Conservation (phyloP, 2,113 vertebrate species). For the Podiceps cristatus region DNA sequence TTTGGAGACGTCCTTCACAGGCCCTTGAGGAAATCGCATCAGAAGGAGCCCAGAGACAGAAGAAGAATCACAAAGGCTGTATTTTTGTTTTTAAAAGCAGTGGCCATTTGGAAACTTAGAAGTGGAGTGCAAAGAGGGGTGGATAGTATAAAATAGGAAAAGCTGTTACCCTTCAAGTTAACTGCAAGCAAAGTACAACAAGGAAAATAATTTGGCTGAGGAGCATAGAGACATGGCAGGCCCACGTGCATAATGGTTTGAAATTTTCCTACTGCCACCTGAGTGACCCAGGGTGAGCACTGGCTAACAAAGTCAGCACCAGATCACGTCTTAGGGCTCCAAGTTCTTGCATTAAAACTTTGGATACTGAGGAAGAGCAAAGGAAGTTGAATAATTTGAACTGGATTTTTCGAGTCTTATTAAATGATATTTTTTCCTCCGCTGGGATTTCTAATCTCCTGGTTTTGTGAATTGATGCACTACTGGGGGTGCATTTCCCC, state of each 20-base stretch:
- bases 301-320: neutral
- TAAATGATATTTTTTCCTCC: neutral
- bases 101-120: neutral
- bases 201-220: neutral
- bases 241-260: rapidly evolving
- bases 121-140: neutral
- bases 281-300: rapidly evolving
- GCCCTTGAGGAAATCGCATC: neutral
- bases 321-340: neutral
- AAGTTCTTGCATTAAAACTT: neutral
- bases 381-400: neutral
- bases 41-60: neutral
- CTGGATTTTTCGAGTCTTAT: neutral
- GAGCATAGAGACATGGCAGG: rapidly evolving
- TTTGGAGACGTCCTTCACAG: neutral
- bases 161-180: neutral
- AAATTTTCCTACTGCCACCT: neutral
- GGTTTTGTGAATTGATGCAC: neutral
- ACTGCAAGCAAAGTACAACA: neutral
- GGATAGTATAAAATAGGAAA: neutral
- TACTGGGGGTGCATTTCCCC: neutral
- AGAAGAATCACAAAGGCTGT: neutral
- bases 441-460: neutral
- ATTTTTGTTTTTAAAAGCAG: neutral
- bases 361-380: neutral